phyloP scores from a whole-genome alignment of 2,888 invertebrate species.

The Mechanitis mazaeus region DNA sequence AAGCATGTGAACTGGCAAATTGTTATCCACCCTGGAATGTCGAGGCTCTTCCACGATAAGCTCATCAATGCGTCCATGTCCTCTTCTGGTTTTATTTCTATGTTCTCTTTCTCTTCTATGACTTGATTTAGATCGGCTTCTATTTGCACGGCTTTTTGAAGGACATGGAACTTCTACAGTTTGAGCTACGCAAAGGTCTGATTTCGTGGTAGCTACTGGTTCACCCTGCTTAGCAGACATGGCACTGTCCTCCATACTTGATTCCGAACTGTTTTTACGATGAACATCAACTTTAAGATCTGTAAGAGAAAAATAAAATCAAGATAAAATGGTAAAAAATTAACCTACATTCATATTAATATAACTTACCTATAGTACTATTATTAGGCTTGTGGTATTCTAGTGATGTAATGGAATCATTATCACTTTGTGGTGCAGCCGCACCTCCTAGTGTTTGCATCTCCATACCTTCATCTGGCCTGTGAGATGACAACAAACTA shows the following conservation, averaged over 20 bases:
- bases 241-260: slow-evolving; percentile 83
- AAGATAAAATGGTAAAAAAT: neutral
- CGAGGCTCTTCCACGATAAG: slow-evolving; percentile 57
- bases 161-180: slow-evolving; percentile 48
- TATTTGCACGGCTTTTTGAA: slow-evolving; percentile 52
- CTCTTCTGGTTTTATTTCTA: slow-evolving; percentile 48
- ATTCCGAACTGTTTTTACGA: slow-evolving; percentile 92
- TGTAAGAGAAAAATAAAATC: slow-evolving; percentile 44
- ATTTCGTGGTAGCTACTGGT: slow-evolving; percentile 53
- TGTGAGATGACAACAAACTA: slow-evolving; percentile 42
- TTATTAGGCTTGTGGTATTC: slow-evolving; percentile 79
- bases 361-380: slow-evolving; percentile 79
- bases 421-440: slow-evolving; percentile 73
- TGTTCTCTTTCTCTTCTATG: slow-evolving; percentile 58
- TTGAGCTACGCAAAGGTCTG: slow-evolving; percentile 59
- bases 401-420: slow-evolving; percentile 80
- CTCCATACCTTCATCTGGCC: slow-evolving; percentile 89
- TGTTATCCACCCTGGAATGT: slow-evolving; percentile 48
- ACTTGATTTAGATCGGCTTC: slow-evolving; percentile 52
- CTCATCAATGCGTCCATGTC: slow-evolving; percentile 60
- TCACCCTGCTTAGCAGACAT: slow-evolving; percentile 65
- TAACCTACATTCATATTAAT: neutral
- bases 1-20: slow-evolving; percentile 57
- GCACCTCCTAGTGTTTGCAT: slow-evolving; percentile 81
- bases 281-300: slow-evolving; percentile 96